Evolutionary conservation across 92 coral and sea anemone genomes (phyloP).

Genomic region (Porites evermanni): DNA sequence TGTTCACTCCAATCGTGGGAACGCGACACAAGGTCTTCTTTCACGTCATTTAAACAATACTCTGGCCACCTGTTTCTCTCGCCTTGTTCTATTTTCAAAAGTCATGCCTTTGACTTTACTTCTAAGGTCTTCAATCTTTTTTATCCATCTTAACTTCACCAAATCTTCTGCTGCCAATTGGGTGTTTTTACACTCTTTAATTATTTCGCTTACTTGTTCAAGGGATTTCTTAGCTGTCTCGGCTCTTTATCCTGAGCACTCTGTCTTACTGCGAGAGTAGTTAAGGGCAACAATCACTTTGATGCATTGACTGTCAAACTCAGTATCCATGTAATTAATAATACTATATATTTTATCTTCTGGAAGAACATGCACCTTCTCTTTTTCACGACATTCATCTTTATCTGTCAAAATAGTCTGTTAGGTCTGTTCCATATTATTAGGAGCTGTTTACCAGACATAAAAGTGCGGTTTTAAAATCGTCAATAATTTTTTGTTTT

Average conservation of each 20-base stretch:
- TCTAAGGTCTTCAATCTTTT: background rate
- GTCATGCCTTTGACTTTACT: background rate
- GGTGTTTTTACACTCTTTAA: conserved; percentile 10
- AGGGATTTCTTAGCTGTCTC: conserved; percentile 17
- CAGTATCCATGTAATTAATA: conserved; percentile 13
- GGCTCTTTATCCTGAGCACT: conserved; percentile 8
- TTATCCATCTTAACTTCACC: conserved; percentile 8
- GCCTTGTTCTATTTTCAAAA: background rate
- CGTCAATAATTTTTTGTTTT: no score
- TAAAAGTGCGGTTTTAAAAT: background rate
- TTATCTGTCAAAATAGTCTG: background rate
- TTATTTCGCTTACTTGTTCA: background rate
- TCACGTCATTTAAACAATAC: conserved; percentile 9
- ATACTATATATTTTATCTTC: background rate
- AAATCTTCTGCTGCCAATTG: conserved; percentile 7
- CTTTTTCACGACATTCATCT: background rate
- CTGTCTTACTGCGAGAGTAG: background rate
- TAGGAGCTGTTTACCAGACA: conserved; percentile 7
- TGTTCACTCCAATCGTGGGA: no score
- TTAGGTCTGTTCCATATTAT: background rate
- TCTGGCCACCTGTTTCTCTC: conserved; percentile 3
- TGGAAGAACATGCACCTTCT: background rate
- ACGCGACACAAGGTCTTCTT: background rate
- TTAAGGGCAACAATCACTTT: background rate
- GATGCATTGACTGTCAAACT: conserved; percentile 1